Conservation (phyloP, 2,888 invertebrate species). For the Lasioglossum pauxillum region DNA sequence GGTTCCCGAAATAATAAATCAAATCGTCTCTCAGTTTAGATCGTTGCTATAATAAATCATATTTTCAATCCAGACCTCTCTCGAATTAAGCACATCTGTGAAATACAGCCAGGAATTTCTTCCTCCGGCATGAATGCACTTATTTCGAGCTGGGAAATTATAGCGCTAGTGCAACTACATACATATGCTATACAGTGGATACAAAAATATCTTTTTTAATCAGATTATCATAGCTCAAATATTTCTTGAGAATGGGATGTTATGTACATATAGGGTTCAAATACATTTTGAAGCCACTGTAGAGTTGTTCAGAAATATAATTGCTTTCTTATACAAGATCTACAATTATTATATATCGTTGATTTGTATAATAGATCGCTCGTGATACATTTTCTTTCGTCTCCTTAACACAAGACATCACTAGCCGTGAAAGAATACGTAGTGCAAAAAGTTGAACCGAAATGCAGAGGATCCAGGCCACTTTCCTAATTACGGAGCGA, state of each 20-base stretch:
- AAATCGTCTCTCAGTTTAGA: not conserved
- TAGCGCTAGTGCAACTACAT: not conserved
- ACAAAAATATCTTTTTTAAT: not conserved
- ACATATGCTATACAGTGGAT: not conserved
- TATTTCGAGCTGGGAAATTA: not conserved
- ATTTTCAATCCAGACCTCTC: not conserved
- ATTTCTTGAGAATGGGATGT: not conserved
- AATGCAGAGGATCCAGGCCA: not conserved
- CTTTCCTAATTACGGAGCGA: not conserved
- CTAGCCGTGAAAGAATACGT: not conserved
- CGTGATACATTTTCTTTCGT: no score
- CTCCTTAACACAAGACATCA: no score
- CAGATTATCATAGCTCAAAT: not conserved
- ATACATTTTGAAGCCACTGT: no score
- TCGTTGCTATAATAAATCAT: not conserved
- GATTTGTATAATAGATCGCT: no score
- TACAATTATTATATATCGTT: no score
- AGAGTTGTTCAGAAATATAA: no score
- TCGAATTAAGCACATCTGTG: not conserved
- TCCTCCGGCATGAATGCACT: not conserved
- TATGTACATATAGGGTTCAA: no score
- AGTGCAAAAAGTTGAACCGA: not conserved
- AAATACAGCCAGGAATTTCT: conserved; percentile 6
- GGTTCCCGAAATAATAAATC: conserved; percentile 11
- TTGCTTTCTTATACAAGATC: no score